Evolutionary conservation across 2,888 invertebrate species (phyloP).

Genomic region (Sinopyrophorus schimmeli): DNA sequence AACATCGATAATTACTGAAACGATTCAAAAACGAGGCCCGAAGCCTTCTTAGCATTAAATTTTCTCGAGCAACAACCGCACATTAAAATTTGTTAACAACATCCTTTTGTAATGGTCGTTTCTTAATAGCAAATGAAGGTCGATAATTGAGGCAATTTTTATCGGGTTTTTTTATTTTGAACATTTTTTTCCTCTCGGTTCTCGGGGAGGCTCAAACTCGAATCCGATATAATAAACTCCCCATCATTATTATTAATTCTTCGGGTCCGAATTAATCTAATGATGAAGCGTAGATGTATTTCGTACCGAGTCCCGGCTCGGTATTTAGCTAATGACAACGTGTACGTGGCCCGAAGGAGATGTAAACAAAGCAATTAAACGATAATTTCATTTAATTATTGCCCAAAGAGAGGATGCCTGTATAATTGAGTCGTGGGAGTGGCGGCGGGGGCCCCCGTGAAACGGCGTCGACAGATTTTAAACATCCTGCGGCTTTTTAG

Average conservation of each 20-base stretch:
- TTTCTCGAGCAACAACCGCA: no score
- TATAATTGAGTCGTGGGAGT: slow-evolving; percentile 35
- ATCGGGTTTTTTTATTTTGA: slow-evolving; percentile 1
- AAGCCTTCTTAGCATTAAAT: no score
- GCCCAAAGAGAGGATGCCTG: slow-evolving; percentile 36
- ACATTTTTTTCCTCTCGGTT: no score
- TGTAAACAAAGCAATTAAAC: slow-evolving; percentile 50
- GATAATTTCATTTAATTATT: slow-evolving; percentile 47
- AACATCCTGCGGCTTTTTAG: slow-evolving; percentile 42
- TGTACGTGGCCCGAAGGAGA: slow-evolving; percentile 38
- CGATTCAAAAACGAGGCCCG: no score
- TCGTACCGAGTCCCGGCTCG: slow-evolving; percentile 19
- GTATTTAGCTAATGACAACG: slow-evolving; percentile 35
- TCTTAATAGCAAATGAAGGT: neutral
- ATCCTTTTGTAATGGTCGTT: no score
- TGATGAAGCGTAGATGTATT: slow-evolving; percentile 22
- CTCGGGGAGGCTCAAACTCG: no score
- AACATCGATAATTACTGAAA: no score
- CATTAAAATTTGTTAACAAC: no score
- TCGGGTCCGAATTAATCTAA: slow-evolving; percentile 14
- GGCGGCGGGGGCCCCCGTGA: slow-evolving; percentile 29
- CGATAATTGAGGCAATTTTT: slow-evolving; percentile 1
- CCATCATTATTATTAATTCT: slow-evolving; percentile 19
- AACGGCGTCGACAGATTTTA: slow-evolving; percentile 41
- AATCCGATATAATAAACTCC: slow-evolving; percentile 1